Evolutionary conservation across 64 coral and sea anemone species (phyloP), one percentile per base, ranked within the genome.

Genomic region (Montipora sp.): DNA sequence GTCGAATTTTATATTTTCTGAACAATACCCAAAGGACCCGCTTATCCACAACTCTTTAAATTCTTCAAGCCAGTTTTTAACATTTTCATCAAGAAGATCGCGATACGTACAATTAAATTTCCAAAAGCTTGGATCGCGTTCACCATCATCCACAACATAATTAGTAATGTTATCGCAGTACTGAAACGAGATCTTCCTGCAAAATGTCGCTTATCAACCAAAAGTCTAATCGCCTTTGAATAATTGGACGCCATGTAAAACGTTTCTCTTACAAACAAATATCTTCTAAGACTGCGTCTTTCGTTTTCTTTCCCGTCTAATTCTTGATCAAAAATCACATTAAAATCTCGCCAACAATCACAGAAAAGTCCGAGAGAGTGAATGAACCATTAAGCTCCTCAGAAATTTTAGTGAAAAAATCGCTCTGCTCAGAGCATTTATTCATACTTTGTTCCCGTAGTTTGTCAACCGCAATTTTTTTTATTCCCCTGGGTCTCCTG

Each of bases 1-100:
- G 79, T 79, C 88, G 66, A 9, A 92, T 92, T 73, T 84, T 84
- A 75, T 92, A 92, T 68, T 92, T 92, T 48, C 36, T 36, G 36
- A 92, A 19, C 24, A 83, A 78, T 12, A 86, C 81, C 90, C 81
- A 87, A 6, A 75, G 48, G 7, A 92, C 18, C 59, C 90, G 44
- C 47, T 61, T 77, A 63, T 92, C 90, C 10, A 12, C 48, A 49
- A 77, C 61, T 84, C 78, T 48, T 73, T 73, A 73, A 51, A 50
- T 50, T 90, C 59, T 14, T 80, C n/a, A 7, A 51, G 58, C 49
- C 73, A 77, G 2, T 58, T 24, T 49, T 7, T 72, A 19, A 72
- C 7, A 47, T 18, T 72, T 70, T 7, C 20, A 16, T 72, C 16
- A 74, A 75, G 15, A 45, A 36, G 51, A 88, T 53, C 0, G 20